These are phyloP conservation scores for Tetragonula carbonaria DNA, from an alignment of 2,888 invertebrate genomes.

Conservation along the genomic window DNA sequence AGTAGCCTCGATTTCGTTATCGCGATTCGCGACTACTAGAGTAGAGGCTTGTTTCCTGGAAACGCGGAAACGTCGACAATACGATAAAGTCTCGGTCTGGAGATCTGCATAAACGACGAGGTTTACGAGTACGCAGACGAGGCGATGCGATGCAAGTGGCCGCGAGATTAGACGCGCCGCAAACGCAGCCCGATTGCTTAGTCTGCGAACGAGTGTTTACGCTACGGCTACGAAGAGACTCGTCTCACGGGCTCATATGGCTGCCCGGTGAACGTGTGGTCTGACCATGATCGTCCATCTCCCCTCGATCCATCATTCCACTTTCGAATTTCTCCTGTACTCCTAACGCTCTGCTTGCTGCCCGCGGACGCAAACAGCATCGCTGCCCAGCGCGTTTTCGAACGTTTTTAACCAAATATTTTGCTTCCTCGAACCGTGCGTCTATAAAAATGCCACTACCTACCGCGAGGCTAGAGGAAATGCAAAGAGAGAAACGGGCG, in stretches of 20 bases:
- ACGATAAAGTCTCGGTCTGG: conserved; percentile 23
- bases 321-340: conserved; percentile 32
- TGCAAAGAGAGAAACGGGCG: not conserved
- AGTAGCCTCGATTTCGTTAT: conserved; percentile 24
- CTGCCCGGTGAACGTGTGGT: conserved; percentile 3
- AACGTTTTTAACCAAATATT: conserved; percentile 20
- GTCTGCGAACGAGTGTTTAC: conserved; percentile 65
- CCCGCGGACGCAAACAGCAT: not conserved
- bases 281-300: conserved; percentile 38
- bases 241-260: conserved; percentile 19
- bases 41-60: conserved; percentile 41
- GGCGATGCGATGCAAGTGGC: conserved; percentile 15
- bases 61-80: conserved; percentile 38
- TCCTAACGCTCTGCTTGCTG: conserved; percentile 12
- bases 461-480: not conserved
- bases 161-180: conserved; percentile 47
- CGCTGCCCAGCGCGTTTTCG: not conserved
- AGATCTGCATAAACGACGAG: conserved; percentile 17
- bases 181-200: conserved; percentile 56
- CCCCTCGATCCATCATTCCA: conserved; percentile 28
- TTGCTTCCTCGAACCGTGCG: not conserved
- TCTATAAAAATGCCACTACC: not conserved
- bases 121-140: conserved; percentile 16
- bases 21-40: conserved; percentile 21
- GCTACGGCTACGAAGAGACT: conserved; percentile 49